These are phyloP conservation scores for Blastomussa wellsi DNA, from an alignment of 92 coral and sea anemone species.

Conservation along the genomic window DNA sequence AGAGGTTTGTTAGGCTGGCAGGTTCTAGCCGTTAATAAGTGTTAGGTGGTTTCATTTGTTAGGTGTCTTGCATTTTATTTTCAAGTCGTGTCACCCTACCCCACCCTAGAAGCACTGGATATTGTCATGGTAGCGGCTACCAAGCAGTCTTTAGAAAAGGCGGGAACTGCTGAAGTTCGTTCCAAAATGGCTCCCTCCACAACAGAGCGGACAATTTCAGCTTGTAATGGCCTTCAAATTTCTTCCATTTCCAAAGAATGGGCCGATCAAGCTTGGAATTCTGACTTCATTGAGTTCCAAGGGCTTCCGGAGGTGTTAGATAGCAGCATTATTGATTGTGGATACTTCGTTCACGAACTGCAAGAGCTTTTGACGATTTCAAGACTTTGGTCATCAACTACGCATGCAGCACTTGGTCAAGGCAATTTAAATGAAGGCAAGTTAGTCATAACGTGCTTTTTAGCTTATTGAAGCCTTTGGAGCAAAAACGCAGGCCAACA, in stretches of 20 bases:
- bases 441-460: not conserved
- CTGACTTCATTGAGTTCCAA: conserved; percentile 81
- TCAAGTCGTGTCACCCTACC: not conserved
- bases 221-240: conserved; percentile 65
- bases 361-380: conserved; percentile 9
- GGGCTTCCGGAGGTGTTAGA: conserved; percentile 84
- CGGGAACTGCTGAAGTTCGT: conserved; percentile 65
- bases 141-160: conserved; percentile 47
- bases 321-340: conserved; percentile 53
- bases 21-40: too few relatives aligned
- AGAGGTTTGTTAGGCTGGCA: too few relatives aligned
- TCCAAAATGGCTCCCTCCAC: conserved; percentile 62
- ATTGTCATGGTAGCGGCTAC: conserved; percentile 41
- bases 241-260: conserved; percentile 73
- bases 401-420: not conserved
- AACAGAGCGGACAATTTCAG: conserved; percentile 59
- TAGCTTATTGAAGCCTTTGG: not conserved
- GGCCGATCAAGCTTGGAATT: conserved; percentile 87
- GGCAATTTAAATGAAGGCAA: conserved; percentile 24
- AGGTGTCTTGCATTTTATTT: too few relatives aligned
- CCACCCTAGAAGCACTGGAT: not conserved
- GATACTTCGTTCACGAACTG: conserved; percentile 32
- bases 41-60: not conserved
- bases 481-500: too few relatives aligned
- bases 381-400: conserved; percentile 17